Conservation (phyloP, 2,888 invertebrate genomes). For the Temnothorax rugatulus region DNA sequence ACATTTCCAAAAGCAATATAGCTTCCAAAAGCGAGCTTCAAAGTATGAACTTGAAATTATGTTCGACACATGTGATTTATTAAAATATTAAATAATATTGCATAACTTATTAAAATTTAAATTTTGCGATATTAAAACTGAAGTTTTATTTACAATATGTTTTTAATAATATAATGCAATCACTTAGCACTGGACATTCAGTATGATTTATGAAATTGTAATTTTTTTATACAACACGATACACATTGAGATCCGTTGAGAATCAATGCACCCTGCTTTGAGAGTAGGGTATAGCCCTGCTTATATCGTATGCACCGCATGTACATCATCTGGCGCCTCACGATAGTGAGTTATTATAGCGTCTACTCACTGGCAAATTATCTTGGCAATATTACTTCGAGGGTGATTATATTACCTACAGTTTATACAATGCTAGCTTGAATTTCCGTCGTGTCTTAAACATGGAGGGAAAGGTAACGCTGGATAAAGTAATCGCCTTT, state of each 20-base stretch:
- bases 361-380: conserved; percentile 25
- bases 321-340: neutral
- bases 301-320: conserved; percentile 19
- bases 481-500: conserved; percentile 5
- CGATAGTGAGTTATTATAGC: neutral
- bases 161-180: neutral
- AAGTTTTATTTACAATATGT: neutral
- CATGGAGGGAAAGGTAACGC: conserved; percentile 25
- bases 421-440: neutral
- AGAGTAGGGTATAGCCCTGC: conserved; percentile 11
- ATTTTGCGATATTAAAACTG: neutral
- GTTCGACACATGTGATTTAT: neutral
- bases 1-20: neutral
- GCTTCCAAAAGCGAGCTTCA: neutral
- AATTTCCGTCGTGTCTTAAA: neutral
- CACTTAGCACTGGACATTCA: neutral
- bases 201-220: neutral
- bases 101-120: neutral
- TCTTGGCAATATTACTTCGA: neutral
- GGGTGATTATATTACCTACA: neutral
- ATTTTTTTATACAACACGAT: neutral
- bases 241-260: neutral
- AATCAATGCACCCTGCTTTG: neutral
- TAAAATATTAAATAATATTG: neutral
- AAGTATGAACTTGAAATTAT: neutral